A percentile compares a stretch with the other conserved stretches of the same genome.
These are phyloP conservation scores for Anableps anableps DNA, from an alignment of 2,797 vertebrate genomes.

Conservation along the genomic window DNA sequence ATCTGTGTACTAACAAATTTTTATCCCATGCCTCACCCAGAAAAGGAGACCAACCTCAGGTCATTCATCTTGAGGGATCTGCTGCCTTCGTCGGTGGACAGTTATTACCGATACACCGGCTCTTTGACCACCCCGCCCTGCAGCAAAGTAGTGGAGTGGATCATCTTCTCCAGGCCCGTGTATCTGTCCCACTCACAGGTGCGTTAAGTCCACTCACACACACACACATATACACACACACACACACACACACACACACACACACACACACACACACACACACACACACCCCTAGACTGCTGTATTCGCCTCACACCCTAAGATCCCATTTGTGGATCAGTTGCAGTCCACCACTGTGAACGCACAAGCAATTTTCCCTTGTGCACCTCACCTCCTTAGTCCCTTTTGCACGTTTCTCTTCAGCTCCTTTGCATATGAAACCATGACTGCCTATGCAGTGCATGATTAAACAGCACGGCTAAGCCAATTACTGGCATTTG, in stretches of 20 bases:
- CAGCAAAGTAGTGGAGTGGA: constrained; percentile 98
- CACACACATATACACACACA: constrained; percentile 27
- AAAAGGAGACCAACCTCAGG: constrained; percentile 97
- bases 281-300: constrained; percentile 17
- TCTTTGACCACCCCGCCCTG: constrained; percentile 97
- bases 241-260: constrained; percentile 19
- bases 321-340: constrained; percentile 61
- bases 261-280: constrained; percentile 30
- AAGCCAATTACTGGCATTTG: constrained; percentile 65
- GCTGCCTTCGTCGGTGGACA: constrained; percentile 90
- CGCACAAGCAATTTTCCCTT: constrained; percentile 54
- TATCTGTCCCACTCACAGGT: constrained; percentile 96
- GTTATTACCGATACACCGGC: constrained; percentile 96
- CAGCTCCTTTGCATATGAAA: constrained; percentile 61
- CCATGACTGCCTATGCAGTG: constrained; percentile 58
- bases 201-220: constrained; percentile 35
- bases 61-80: constrained; percentile 94
- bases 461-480: constrained; percentile 60
- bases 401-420: constrained; percentile 39
- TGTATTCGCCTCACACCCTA: constrained; percentile 50
- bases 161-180: constrained; percentile 93
- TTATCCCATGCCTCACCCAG: constrained; percentile 72
- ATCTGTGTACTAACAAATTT: constrained; percentile 32
- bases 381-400: constrained; percentile 41
- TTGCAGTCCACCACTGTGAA: constrained; percentile 48